Evolutionary conservation across 2,113 vertebrate genomes (phyloP).

Genomic region (Procapra przewalskii): DNA sequence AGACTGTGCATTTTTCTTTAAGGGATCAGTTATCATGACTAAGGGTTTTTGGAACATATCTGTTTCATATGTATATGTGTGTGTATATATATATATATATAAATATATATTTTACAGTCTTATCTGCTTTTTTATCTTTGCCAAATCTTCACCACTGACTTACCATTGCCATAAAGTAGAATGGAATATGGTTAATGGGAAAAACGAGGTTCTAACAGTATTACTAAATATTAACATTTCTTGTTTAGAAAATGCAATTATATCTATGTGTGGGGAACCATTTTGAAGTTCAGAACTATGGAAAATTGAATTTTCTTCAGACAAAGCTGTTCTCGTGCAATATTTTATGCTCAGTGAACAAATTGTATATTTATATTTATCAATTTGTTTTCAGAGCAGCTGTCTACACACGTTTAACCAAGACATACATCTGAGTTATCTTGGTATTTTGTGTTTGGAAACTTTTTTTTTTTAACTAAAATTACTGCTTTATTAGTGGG

Average conservation of each 20-base stretch:
- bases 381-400: constrained; percentile 72
- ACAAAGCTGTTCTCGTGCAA: constrained; percentile 85
- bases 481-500: constrained; percentile 63
- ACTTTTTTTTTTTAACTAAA: constrained; percentile 62
- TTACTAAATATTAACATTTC: constrained; percentile 79
- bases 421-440: constrained; percentile 46
- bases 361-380: constrained; percentile 77
- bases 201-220: constrained; percentile 82
- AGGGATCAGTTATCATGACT: constrained; percentile 63
- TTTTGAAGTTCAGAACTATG: constrained; percentile 74
- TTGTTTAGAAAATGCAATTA: constrained; percentile 76
- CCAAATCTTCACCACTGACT: constrained; percentile 83
- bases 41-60: constrained; percentile 45
- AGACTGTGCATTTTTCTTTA: constrained; percentile 56
- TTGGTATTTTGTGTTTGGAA: constrained; percentile 56
- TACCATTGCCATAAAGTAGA: constrained; percentile 77
- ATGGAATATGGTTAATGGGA: constrained; percentile 70
- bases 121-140: constrained; percentile 83
- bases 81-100: constrained; percentile 24
- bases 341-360: constrained; percentile 86
- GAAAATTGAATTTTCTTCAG: constrained; percentile 73
- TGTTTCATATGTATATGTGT: constrained; percentile 61
- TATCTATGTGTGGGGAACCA: constrained; percentile 62
- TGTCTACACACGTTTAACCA: constrained; percentile 70
- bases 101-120: constrained; percentile 65